Conservation (phyloP, 1,140 invertebrate species). For the Nephotettix cincticeps region DNA sequence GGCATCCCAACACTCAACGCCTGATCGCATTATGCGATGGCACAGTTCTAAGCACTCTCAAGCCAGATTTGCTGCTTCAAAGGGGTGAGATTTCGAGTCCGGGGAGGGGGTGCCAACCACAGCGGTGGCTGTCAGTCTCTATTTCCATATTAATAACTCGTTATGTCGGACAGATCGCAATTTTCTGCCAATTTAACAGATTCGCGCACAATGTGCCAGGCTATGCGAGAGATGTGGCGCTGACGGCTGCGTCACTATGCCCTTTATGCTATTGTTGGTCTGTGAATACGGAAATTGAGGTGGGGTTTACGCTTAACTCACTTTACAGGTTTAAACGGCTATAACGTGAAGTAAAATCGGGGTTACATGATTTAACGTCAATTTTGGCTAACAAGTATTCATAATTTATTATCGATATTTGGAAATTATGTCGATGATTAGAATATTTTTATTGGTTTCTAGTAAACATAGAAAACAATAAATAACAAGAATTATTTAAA, state of each 20-base stretch:
- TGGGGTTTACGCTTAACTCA: too few species aligned
- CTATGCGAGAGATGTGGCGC: not conserved
- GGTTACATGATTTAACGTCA: too few species aligned
- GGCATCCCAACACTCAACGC: too few species aligned
- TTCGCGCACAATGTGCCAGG: not conserved
- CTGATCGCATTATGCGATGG: not conserved
- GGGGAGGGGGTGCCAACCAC: not conserved
- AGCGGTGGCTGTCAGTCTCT: not conserved
- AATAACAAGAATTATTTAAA: too few species aligned
- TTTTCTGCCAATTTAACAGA: constrained; percentile 10
- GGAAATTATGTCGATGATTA: too few species aligned
- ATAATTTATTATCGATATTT: too few species aligned
- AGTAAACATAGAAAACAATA: too few species aligned
- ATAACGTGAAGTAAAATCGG: too few species aligned
- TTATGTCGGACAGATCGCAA: constrained; percentile 5
- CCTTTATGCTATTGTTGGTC: not conserved
- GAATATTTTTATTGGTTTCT: too few species aligned
- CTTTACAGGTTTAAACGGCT: too few species aligned
- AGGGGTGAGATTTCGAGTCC: constrained; percentile 1
- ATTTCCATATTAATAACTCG: constrained; percentile 12
- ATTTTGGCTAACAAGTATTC: too few species aligned
- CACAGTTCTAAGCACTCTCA: constrained; percentile 2
- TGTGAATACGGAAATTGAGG: not conserved
- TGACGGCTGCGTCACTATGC: not conserved
- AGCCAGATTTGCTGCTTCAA: constrained; percentile 3